phyloP scores from a whole-genome alignment of 2,797 vertebrate species.

The Momotus momota region DNA sequence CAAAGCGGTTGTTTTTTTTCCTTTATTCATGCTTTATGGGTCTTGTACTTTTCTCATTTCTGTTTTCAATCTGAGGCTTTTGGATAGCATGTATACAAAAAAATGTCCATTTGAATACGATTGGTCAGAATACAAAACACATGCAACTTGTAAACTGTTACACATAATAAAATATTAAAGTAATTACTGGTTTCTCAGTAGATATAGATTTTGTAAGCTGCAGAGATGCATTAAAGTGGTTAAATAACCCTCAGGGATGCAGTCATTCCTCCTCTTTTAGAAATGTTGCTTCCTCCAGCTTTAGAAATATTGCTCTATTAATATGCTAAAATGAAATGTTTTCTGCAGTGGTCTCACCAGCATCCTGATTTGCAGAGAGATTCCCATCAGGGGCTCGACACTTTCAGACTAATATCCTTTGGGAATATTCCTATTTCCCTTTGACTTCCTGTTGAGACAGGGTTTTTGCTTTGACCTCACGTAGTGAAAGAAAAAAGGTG shows the following conservation, averaged over 20 bases:
- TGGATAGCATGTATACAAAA: background rate
- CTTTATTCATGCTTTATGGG: background rate
- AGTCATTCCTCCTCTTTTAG: background rate
- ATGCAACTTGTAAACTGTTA: background rate
- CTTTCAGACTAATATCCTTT: conserved; percentile 17
- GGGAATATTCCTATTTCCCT: conserved; percentile 24
- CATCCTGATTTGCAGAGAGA: conserved; percentile 6
- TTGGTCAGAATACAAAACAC: background rate
- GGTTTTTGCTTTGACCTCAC: conserved; percentile 32
- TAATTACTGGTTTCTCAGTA: background rate
- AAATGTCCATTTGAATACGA: background rate
- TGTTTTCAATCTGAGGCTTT: conserved; percentile 4
- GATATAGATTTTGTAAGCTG: background rate
- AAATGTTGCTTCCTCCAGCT: background rate
- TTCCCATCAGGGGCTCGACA: background rate
- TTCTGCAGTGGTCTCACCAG: background rate
- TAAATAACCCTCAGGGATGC: background rate
- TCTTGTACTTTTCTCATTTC: background rate
- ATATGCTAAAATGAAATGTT: conserved; percentile 4
- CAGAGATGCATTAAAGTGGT: background rate
- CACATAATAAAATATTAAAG: background rate
- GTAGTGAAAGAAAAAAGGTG: background rate
- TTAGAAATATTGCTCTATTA: background rate
- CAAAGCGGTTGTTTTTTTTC: background rate
- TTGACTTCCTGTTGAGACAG: conserved; percentile 32